These are phyloP conservation scores for Hyles lineata DNA, from an alignment of 2,888 invertebrate genomes.

Conservation along the genomic window DNA sequence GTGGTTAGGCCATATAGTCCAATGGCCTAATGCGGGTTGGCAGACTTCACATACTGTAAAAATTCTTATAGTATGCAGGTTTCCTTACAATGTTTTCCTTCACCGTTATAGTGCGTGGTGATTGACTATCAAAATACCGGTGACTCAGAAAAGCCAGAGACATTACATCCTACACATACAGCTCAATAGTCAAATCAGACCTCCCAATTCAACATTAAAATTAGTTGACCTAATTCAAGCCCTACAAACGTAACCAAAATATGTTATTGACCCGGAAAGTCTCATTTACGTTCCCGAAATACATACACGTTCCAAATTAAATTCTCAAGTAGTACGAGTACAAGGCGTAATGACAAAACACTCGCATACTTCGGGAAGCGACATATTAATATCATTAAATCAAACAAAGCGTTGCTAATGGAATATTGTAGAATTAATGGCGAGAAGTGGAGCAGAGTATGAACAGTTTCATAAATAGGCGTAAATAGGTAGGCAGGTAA, in stretches of 20 bases:
- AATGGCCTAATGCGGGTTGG: no score
- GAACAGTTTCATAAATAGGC: not conserved
- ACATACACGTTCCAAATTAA: not conserved
- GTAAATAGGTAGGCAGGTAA: not conserved
- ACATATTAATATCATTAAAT: conserved; percentile 26
- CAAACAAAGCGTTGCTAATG: conserved; percentile 27
- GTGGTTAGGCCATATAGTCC: no score
- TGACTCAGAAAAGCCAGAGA: no score
- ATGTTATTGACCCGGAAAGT: not conserved
- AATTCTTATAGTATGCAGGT: no score
- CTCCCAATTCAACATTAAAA: no score
- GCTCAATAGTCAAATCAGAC: no score
- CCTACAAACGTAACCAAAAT: not conserved
- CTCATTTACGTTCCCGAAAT: not conserved
- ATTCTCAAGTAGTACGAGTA: not conserved
- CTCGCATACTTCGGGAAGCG: not conserved
- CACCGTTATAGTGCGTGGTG: no score
- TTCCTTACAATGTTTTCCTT: no score
- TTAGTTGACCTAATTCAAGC: not conserved
- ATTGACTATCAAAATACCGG: no score
- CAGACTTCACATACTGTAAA: no score
- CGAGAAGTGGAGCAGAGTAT: conserved; percentile 7
- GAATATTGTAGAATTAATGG: conserved; percentile 24
- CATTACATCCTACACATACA: no score
- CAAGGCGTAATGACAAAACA: conserved; percentile 17